A percentile compares a stretch with the other conserved stretches of the same genome.
Evolutionary conservation across 2,113 vertebrate species (phyloP).

Genomic region (Paedocypris sp.): DNA sequence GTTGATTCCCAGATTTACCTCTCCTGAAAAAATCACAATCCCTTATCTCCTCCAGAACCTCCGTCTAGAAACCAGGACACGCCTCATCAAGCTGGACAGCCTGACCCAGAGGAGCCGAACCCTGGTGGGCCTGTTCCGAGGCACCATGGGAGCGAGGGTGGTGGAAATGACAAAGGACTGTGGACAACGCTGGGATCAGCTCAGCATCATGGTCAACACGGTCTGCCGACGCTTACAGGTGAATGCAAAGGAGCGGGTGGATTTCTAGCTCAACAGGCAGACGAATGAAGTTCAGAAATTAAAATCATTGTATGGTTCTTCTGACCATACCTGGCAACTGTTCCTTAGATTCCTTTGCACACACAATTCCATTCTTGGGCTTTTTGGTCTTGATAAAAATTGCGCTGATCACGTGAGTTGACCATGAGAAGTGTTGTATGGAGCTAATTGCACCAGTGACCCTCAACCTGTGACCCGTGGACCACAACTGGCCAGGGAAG

Average conservation of each 20-base stretch:
- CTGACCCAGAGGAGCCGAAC: constrained; percentile 51
- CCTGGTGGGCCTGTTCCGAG: constrained; percentile 41
- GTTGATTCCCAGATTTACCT: background rate
- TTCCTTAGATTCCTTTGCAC: too few species aligned
- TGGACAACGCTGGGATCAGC: constrained; percentile 52
- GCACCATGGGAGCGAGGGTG: constrained; percentile 40
- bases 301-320: too few species aligned
- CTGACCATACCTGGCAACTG: too few species aligned
- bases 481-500: too few species aligned
- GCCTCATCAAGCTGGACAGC: constrained; percentile 53
- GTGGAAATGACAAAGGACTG: constrained; percentile 41
- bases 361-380: too few species aligned
- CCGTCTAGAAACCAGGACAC: constrained; percentile 42
- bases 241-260: background rate
- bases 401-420: too few species aligned
- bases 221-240: constrained; percentile 49
- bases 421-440: too few species aligned
- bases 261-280: too few species aligned
- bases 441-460: too few species aligned
- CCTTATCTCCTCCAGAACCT: constrained; percentile 43
- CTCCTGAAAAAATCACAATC: background rate
- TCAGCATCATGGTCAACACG: constrained; percentile 42
- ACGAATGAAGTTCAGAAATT: too few species aligned
- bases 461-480: too few species aligned
- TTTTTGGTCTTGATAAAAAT: too few species aligned